Evolutionary conservation across 2,797 vertebrate species (phyloP).

Genomic region (Acrossocheilus wenchowensis): DNA sequence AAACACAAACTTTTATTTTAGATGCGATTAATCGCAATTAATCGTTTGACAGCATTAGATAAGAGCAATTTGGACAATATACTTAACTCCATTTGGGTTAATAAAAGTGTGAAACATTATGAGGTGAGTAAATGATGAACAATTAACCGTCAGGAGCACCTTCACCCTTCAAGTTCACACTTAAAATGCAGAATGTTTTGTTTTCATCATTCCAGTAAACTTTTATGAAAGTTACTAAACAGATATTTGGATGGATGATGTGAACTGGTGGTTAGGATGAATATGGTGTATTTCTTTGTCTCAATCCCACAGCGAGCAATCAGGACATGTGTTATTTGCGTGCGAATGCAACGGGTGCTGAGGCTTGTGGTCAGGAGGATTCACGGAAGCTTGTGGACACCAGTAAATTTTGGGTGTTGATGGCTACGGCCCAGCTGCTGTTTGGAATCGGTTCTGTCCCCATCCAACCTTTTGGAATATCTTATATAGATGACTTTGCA

Average conservation of each 20-base stretch:
- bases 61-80: not conserved
- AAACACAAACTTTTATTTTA: not conserved
- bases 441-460: slow-evolving; percentile 93
- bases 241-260: not conserved
- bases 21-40: not conserved
- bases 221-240: not conserved
- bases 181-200: not conserved
- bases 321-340: slow-evolving; percentile 79
- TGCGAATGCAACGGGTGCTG: slow-evolving; percentile 66
- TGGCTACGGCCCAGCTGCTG: slow-evolving; percentile 90
- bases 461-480: slow-evolving; percentile 97
- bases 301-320: slow-evolving; percentile 60
- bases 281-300: not conserved
- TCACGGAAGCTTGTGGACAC: slow-evolving; percentile 69
- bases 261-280: slow-evolving; percentile 4
- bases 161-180: not conserved
- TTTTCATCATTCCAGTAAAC: slow-evolving; percentile 1
- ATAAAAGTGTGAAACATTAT: not conserved
- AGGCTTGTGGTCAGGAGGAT: slow-evolving; percentile 72
- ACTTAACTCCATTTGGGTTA: not conserved
- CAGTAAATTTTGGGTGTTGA: slow-evolving; percentile 86
- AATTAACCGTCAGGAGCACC: not conserved
- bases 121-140: not conserved
- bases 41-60: not conserved
- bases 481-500: slow-evolving; percentile 93